Evolutionary conservation across 2,888 invertebrate species (phyloP), one percentile per base, ranked within the genome.

Genomic region (Petrophora chlorosata): DNA sequence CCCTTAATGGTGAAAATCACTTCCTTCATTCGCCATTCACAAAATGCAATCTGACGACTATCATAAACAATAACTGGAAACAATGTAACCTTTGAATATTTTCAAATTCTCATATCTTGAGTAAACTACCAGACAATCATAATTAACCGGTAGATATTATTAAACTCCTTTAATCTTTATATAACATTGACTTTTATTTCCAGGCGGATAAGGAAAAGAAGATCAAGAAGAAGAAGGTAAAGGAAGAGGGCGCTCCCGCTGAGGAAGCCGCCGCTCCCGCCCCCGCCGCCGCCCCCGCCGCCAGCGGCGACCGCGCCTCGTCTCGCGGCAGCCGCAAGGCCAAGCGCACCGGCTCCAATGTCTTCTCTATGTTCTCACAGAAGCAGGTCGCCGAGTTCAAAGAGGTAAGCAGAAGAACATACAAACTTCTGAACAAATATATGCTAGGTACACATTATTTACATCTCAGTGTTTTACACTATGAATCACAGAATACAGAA

Each of bases 301-400:
- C 92, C 57, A 84, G 92, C 64, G 92, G 93, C 58, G 92, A 92
- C 68, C 91, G 96, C 79, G 94, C 94, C 72, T 95, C 95, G 63
- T 95, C 96, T 74, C 94, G 96, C 69, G 95, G 96, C 70, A 96
- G 95, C 86, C 94, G 92, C 83, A 91, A 92, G 84, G 95, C 95
- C 73, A 97, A 97, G 91, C 94, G 97, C 84, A 94, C 96, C 82
- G 97, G 97, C 73, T 97, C 97, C 92, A 97, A 97, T 92, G 97
- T 98, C 85, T 98, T 98, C 94, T 97, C 97, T 81, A 97, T 97
- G 95, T 98, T 98, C 94, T 95, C 97, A 74, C 97, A 97, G 92
- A 95, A 95, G 91, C 97, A 98, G 92, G 96, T 98, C 78, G 96
- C 97, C 75, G 98, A 98, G 91, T 98, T 98, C 94, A 98, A 98